Evolutionary conservation across 2,113 vertebrate species (phyloP).

Genomic region (Anoura caudifer): DNA sequence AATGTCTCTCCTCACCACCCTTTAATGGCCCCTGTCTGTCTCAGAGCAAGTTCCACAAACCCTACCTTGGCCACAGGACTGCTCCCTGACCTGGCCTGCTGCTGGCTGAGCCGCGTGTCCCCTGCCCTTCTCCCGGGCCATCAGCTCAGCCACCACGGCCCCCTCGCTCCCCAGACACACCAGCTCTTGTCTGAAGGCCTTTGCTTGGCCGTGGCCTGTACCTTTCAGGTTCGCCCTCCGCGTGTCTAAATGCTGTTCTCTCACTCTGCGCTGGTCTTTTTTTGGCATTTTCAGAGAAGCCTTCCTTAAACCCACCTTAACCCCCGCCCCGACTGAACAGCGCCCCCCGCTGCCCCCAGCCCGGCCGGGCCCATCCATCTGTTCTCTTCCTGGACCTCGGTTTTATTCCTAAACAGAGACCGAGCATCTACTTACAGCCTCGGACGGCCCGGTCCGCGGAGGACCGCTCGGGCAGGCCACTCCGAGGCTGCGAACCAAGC

Average conservation of each 20-base stretch:
- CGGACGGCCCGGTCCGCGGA: background rate
- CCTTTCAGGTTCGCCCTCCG: background rate
- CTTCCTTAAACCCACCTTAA: background rate
- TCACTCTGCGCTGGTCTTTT: background rate
- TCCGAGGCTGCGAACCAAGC: background rate
- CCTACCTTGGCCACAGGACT: background rate
- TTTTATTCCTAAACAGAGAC: background rate
- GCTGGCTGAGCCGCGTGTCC: background rate
- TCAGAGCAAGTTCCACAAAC: background rate
- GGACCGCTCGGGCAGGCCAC: background rate
- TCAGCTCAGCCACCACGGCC: background rate
- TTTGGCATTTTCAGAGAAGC: background rate
- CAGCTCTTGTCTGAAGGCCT: background rate
- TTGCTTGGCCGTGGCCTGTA: background rate
- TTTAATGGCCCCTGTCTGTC: background rate
- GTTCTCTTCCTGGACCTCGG: background rate
- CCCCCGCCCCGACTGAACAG: background rate
- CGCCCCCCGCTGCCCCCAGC: too few relatives aligned
- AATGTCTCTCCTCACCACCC: background rate
- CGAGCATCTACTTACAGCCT: background rate
- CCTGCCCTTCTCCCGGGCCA: background rate
- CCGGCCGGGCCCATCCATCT: background rate
- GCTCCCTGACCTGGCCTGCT: background rate
- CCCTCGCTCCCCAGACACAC: background rate
- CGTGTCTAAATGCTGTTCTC: background rate